Evolutionary conservation across 2,113 vertebrate species (phyloP).

Genomic region (Bagarius yarrelli): DNA sequence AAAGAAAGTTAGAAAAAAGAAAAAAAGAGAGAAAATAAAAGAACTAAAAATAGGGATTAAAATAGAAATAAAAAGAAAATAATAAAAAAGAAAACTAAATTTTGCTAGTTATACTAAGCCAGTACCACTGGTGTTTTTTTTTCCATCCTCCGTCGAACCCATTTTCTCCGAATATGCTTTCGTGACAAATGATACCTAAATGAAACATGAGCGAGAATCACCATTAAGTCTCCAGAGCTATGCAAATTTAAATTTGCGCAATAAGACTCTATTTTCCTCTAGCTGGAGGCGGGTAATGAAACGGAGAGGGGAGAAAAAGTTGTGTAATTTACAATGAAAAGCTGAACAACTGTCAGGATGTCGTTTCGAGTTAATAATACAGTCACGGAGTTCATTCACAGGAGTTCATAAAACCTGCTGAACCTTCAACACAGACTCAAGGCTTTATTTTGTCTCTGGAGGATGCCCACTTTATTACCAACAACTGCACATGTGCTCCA

Average conservation of each 20-base stretch:
- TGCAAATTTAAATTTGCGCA: constrained; percentile 15
- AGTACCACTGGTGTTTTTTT: neutral
- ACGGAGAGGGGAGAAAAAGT: neutral
- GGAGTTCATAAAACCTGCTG: constrained; percentile 8
- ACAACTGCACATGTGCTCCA: too few relatives aligned
- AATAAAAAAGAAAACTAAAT: too few relatives aligned
- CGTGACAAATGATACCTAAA: constrained; percentile 23
- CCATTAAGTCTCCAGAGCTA: constrained; percentile 15
- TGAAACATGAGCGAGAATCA: constrained; percentile 17
- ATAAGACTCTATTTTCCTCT: constrained; percentile 28
- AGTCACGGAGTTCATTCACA: neutral
- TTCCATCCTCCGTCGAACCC: neutral
- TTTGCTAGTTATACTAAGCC: too few relatives aligned
- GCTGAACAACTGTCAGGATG: neutral
- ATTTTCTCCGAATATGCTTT: neutral
- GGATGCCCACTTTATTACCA: too few relatives aligned
- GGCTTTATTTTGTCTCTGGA: too few relatives aligned
- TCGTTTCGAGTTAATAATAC: neutral
- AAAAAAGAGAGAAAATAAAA: too few relatives aligned
- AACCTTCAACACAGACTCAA: neutral
- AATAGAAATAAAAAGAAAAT: too few relatives aligned
- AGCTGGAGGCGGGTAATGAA: constrained; percentile 23
- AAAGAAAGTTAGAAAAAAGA: too few relatives aligned
- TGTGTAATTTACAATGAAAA: constrained; percentile 17
- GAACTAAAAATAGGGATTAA: too few relatives aligned